Conservation (phyloP, 2,888 invertebrate genomes). For the Spialia ferax region DNA sequence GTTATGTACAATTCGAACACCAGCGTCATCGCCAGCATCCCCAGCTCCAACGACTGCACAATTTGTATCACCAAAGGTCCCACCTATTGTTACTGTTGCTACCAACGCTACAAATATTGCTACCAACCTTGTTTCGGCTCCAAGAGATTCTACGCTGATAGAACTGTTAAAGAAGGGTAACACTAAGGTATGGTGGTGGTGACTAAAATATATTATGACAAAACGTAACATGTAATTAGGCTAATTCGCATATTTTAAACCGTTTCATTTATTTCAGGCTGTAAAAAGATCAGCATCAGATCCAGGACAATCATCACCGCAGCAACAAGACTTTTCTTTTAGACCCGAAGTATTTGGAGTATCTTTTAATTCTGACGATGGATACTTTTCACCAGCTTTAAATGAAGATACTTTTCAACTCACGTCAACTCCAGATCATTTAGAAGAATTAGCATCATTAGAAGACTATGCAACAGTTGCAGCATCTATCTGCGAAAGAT, state of each 20-base stretch:
- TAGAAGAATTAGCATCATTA: constrained; percentile 88
- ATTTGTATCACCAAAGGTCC: constrained; percentile 78
- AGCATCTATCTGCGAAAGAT: constrained; percentile 85
- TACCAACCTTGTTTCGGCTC: constrained; percentile 62
- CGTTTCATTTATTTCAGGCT: constrained; percentile 63
- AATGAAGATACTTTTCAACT: constrained; percentile 93
- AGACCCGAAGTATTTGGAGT: constrained; percentile 88
- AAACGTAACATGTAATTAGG: background rate
- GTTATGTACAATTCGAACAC: constrained; percentile 68
- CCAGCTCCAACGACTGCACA: constrained; percentile 80
- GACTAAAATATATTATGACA: background rate
- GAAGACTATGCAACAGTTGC: constrained; percentile 88
- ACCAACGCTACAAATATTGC: constrained; percentile 54
- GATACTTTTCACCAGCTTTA: constrained; percentile 88
- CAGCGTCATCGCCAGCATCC: constrained; percentile 71
- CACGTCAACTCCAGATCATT: constrained; percentile 87
- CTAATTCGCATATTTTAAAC: background rate
- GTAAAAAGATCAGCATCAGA: constrained; percentile 92
- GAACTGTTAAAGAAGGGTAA: constrained; percentile 91
- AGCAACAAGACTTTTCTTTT: constrained; percentile 86
- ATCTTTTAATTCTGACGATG: constrained; percentile 88
- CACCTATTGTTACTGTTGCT: constrained; percentile 71
- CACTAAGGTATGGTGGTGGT: constrained; percentile 88
- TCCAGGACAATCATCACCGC: constrained; percentile 88
- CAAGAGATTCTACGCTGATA: constrained; percentile 92